Evolutionary conservation across 2,888 invertebrate species (phyloP), one percentile per base, ranked within the genome.

Genomic region (Drosophila colorata): DNA sequence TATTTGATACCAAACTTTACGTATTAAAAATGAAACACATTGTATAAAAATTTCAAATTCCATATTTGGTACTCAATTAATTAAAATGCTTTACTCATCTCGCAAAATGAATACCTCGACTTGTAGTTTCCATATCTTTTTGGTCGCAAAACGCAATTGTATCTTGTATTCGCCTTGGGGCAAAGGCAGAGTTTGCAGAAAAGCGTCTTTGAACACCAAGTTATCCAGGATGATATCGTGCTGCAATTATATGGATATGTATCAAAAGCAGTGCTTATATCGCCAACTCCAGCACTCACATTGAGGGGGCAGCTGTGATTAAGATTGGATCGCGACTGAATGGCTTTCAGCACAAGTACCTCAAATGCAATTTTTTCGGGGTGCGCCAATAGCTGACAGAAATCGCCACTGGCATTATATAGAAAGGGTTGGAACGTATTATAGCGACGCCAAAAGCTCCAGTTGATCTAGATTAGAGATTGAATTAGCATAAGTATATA

Each of bases 21-120:
- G 59, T 75, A 84, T 78, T 75, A 81, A 79, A 81, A 61, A 64
- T 56, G 51, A 28, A 81, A 68, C 16, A 65, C 49, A 65, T 60
- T 79, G 71, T 77, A 72, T 23, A 60, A 65, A 68, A 57, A 47
- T 40, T 5, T 18, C 13, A 14, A n/a, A 33, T 2, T 14, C 9
- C 1, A 13, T 18, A 9, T 6, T 16, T 9, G 14, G n/a, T 37
- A 1, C 11, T 31, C 41, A 7, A 20, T 43, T 23, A 8, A n/a
- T 13, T 6, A 6, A 20, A 11, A 31, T 16, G 14, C 9, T 16
- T 46, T 28, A 59, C 53, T 74, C 64, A 47, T 35, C 25, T n/a
- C 51, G 49, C n/a, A 43, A n/a, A 0, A 65, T 3, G 37, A 51
- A 55, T 0, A 35, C 16, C 6, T 74, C 74, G 1, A 66, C 18